Percentiles rank a stretch among this genome's conserved stretches.
These are phyloP conservation scores for Phlogophora meticulosa DNA, from an alignment of 2,888 invertebrate genomes.

Conservation along the genomic window DNA sequence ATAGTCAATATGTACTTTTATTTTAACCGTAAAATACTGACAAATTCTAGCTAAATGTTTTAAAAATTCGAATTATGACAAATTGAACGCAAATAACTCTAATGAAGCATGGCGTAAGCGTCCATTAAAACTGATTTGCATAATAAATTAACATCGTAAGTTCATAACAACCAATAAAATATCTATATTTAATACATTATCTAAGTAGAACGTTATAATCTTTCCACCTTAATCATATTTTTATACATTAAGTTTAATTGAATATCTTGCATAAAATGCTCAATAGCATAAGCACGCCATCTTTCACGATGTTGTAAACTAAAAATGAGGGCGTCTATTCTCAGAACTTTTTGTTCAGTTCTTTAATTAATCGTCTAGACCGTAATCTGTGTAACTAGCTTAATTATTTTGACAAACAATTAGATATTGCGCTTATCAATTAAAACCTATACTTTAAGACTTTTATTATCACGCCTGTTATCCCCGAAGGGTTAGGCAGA, in stretches of 20 bases:
- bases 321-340: constrained; percentile 30
- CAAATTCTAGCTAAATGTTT: constrained; percentile 12
- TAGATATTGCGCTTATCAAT: constrained; percentile 6
- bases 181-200: constrained; percentile 15
- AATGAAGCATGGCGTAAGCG: constrained; percentile 46
- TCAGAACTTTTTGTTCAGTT: constrained; percentile 19
- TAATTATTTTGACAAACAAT: constrained; percentile 25
- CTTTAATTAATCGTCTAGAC: constrained; percentile 49
- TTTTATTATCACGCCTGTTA: too few species aligned
- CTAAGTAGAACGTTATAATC: constrained; percentile 2
- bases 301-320: constrained; percentile 38
- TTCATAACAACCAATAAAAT: constrained; percentile 21
- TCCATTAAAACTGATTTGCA: constrained; percentile 45
- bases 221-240: constrained; percentile 16
- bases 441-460: too few species aligned
- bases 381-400: constrained; percentile 21
- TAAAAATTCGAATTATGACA: constrained; percentile 9
- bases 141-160: constrained; percentile 35
- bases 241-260: constrained; percentile 25
- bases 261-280: constrained; percentile 27
- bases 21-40: constrained; percentile 6
- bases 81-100: constrained; percentile 32
- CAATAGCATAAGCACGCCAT: constrained; percentile 25
- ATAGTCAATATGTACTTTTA: neutral
- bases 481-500: too few species aligned